phyloP scores from a whole-genome alignment of 2,888 invertebrate species.

The Yponomeuta cagnagella region DNA sequence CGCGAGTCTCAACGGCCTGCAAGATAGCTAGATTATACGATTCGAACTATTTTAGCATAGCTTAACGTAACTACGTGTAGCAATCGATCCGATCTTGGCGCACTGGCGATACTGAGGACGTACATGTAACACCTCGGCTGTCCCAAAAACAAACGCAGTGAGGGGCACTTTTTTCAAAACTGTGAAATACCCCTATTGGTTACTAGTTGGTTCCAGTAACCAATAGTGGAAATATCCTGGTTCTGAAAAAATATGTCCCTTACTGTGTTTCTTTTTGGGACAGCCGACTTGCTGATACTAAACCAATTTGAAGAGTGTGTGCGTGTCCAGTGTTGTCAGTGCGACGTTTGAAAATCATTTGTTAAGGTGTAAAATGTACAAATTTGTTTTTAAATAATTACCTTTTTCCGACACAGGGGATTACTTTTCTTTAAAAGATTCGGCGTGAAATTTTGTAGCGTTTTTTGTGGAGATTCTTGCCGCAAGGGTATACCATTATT shows the following conservation, averaged over 20 bases:
- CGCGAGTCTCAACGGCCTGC: constrained; percentile 28
- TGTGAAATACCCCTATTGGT: no score
- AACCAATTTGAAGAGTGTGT: not conserved
- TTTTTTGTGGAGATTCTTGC: constrained; percentile 55
- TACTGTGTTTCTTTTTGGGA: no score
- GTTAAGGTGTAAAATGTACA: constrained; percentile 59
- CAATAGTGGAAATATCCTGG: no score
- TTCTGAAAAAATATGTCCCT: no score
- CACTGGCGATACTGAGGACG: constrained; percentile 13
- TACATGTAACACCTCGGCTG: not conserved
- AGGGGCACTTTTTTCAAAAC: no score
- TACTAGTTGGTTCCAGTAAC: no score
- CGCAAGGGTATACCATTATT: constrained; percentile 71
- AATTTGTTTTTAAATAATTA: constrained; percentile 55
- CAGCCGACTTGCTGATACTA: not conserved
- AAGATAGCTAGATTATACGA: constrained; percentile 60
- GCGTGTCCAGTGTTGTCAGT: constrained; percentile 26
- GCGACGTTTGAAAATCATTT: constrained; percentile 24
- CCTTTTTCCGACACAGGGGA: constrained; percentile 41
- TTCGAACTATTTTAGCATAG: constrained; percentile 60
- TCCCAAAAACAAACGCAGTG: no score
- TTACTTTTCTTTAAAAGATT: constrained; percentile 48
- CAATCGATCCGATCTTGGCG: constrained; percentile 24
- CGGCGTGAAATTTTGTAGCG: constrained; percentile 54
- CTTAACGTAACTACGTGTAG: constrained; percentile 38